Evolutionary conservation across 2,797 vertebrate species (phyloP), one percentile per base, ranked within the genome.

Genomic region (Channallabes apus): DNA sequence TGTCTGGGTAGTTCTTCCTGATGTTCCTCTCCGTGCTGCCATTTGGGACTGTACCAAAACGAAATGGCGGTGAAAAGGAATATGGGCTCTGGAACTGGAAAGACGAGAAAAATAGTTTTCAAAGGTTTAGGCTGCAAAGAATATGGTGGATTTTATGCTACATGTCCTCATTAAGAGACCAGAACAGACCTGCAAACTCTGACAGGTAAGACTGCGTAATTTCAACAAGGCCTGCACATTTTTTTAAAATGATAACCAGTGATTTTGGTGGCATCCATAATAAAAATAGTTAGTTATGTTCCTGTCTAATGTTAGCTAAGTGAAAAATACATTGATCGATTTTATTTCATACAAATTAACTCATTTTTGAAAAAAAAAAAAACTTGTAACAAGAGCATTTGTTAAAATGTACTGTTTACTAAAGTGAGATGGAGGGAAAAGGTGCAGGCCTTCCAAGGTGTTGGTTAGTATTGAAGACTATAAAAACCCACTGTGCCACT

Each of bases 21-120:
- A 99, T 99, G 90, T 99, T 99, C 90, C 98, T 96, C 93, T 99
- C 98, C 0, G 98, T 99, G 93, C 98, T 99, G 86, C 98, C 98
- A 46, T 99, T 99, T 4, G 98, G 98, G 86, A 99, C 98, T 0
- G 98, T 99, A 84, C 98, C 98, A n/a, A 99, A 99, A 46, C 98
- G 98, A 90, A 99, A 99, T 0, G 98, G 97, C 51, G 98, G 98
- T 20, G 98, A 99, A 87, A 99, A 98, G 78, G 98, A 98, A 86
- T 99, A 94, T 0, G 98, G 98, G 84, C 96, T 97, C 94, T 99
- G 98, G 92, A 97, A 99, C 98, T 99, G 89, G 22, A 90, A 76
- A 84, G 58, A 73, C 6, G 51, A 67, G 20, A 75, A 85, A 75
- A 61, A 41, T 11, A 38, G 9, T 58, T 77, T 35, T 18, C 54